Evolutionary conservation across 2,113 vertebrate genomes (phyloP).

Genomic region (Melanerpes formicivorus): DNA sequence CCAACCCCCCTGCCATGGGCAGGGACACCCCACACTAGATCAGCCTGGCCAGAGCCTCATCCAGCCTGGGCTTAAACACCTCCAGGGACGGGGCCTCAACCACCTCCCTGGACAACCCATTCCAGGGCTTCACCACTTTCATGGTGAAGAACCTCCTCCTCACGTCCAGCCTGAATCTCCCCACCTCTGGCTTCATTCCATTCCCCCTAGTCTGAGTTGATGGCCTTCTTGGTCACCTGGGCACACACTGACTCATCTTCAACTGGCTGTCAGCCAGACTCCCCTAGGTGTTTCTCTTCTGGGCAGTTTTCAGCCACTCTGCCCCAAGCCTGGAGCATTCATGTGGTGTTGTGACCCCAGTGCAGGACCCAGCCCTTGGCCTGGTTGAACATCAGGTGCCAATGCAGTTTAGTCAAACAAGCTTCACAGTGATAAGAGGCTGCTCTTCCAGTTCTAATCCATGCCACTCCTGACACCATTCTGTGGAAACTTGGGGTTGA

Average conservation of each 20-base stretch:
- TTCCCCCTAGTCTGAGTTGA: too few relatives aligned
- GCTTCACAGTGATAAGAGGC: not conserved
- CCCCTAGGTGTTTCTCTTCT: rapidly evolving
- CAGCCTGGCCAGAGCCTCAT: too few relatives aligned
- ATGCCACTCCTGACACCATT: not conserved
- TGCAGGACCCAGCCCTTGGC: not conserved
- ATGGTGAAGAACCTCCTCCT: too few relatives aligned
- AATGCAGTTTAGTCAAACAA: not conserved
- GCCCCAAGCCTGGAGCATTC: not conserved
- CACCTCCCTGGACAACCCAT: too few relatives aligned
- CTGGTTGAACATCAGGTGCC: not conserved
- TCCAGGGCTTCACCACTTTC: too few relatives aligned
- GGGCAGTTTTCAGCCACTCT: not conserved
- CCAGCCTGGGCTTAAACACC: too few relatives aligned
- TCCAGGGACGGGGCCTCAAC: too few relatives aligned
- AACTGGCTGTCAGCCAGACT: rapidly evolving
- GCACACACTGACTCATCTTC: not conserved
- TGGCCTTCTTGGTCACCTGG: not conserved
- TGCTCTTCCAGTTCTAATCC: not conserved
- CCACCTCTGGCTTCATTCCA: too few relatives aligned
- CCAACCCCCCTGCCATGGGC: too few relatives aligned
- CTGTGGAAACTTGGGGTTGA: not conserved
- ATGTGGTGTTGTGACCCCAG: not conserved
- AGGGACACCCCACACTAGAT: too few relatives aligned
- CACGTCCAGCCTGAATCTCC: too few relatives aligned